Conservation (phyloP, 2,888 invertebrate genomes). For the Hemaris fuciformis region DNA sequence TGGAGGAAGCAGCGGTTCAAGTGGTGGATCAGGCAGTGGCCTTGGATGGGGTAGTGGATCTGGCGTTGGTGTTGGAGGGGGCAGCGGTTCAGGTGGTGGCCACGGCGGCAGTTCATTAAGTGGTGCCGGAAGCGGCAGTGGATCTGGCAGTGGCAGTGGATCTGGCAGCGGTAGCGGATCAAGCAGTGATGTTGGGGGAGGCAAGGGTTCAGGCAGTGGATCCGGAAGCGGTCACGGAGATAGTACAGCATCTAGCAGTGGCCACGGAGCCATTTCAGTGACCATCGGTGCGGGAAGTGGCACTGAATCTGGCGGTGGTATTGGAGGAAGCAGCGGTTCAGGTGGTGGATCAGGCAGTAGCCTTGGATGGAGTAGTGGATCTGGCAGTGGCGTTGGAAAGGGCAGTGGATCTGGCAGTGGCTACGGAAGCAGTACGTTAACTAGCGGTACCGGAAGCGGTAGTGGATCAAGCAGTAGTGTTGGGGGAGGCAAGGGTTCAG, state of each 20-base stretch:
- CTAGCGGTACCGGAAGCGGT: slow-evolving; percentile 14
- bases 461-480: slow-evolving; percentile 16
- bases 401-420: slow-evolving; percentile 34
- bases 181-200: slow-evolving; percentile 29
- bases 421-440: slow-evolving; percentile 17
- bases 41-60: slow-evolving; percentile 32
- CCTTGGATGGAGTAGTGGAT: slow-evolving; percentile 31
- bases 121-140: slow-evolving; percentile 16
- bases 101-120: slow-evolving; percentile 17
- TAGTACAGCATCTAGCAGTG: slow-evolving; percentile 24
- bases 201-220: slow-evolving; percentile 23
- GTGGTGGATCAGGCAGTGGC: slow-evolving; percentile 27
- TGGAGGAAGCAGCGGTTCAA: no score
- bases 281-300: slow-evolving; percentile 5
- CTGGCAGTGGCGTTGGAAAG: slow-evolving; percentile 34
- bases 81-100: slow-evolving; percentile 29
- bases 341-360: slow-evolving; percentile 17
- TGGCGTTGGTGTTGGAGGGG: slow-evolving; percentile 37
- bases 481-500: slow-evolving; percentile 14
- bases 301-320: slow-evolving; percentile 24
- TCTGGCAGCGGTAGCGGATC: slow-evolving; percentile 7
- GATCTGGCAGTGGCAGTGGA: slow-evolving; percentile 15
- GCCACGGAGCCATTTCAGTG: slow-evolving; percentile 20
- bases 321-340: neutral
- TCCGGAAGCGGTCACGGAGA: slow-evolving; percentile 33